These are phyloP conservation scores for Copidosoma aretas DNA, from an alignment of 2,888 invertebrate species.

Conservation along the genomic window DNA sequence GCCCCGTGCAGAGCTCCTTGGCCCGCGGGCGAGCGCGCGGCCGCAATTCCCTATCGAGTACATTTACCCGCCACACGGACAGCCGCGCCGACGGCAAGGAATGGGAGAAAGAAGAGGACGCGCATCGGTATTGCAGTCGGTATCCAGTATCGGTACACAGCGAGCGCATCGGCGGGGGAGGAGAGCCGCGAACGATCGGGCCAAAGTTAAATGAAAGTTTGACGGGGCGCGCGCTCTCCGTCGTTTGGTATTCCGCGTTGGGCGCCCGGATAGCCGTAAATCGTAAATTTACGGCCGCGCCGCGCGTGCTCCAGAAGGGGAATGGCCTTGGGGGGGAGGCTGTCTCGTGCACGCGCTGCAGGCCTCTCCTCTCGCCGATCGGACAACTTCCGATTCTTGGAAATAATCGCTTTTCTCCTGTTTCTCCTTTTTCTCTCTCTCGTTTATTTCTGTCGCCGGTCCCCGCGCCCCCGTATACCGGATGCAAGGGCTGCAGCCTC, in stretches of 20 bases:
- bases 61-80: no score
- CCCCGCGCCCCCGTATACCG: no score
- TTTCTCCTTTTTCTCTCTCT: not conserved
- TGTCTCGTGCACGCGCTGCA: not conserved
- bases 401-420: constrained; percentile 23
- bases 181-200: constrained; percentile 32
- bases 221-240: constrained; percentile 31
- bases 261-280: constrained; percentile 45
- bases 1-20: not conserved
- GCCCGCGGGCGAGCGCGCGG: not conserved
- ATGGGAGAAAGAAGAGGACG: no score
- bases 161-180: not conserved
- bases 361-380: not conserved
- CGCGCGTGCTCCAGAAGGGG: constrained; percentile 44
- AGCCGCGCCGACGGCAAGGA: no score
- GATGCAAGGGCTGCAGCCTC: not conserved
- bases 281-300: constrained; percentile 47
- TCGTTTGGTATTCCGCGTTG: constrained; percentile 47
- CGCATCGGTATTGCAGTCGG: no score
- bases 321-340: constrained; percentile 37
- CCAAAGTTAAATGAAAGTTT: constrained; percentile 45
- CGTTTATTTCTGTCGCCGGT: not conserved
- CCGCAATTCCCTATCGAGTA: no score
- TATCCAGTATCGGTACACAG: not conserved
- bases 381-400: constrained; percentile 36